Base-by-base conservation (phyloP, 2,888 invertebrate species). In the Timema cristinae region DNA sequence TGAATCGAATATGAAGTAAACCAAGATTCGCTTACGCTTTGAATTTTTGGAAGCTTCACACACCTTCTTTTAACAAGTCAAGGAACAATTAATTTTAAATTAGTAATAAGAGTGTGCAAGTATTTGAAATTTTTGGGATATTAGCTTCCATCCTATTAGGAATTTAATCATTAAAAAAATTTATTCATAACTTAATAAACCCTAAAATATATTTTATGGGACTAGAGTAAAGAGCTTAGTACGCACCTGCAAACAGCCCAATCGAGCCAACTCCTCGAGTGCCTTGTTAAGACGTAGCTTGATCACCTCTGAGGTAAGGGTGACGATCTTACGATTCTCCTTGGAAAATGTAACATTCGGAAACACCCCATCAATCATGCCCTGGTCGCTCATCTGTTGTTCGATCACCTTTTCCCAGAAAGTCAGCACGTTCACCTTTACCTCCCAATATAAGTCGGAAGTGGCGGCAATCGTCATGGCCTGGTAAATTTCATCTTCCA, bases 351-450 rank as follows among this genome's bases (percentile, higher is more conserved):
- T 93, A 0, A 92, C 89, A 0, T 86, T 87, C 0, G 93, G 93
- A 80, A 93, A 93, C 0, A 84, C 86, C 0, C 92, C 92, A 79
- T 94, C 93, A 11, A 93, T 86, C 91, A 93, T 92, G n/a, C 93
- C 93, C 81, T 93, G 92, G 78, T 91, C 87, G 0, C 85, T 85
- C 9, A 93, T 82, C 70, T 88, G 86, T 0, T 86, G 85, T 48
- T 86, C 84, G 66, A 92, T 89, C 47, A 91, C 89, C 11, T 86
- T 83, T 71, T 86, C 85, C 93, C 93, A 94, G 78, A 91, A 93
- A 72, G 85, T 84, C 0, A 94, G 79, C 0, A 91, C 89, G 71
- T 86, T 87, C 0, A 89, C 82, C 81, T 92, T 92, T 0, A 93
- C 93, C 80, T 94, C 93, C 92, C 93, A 93, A 79, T 94, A 90